These are phyloP conservation scores for Autographa pulchrina DNA, from an alignment of 2,888 invertebrate species.

Conservation along the genomic window DNA sequence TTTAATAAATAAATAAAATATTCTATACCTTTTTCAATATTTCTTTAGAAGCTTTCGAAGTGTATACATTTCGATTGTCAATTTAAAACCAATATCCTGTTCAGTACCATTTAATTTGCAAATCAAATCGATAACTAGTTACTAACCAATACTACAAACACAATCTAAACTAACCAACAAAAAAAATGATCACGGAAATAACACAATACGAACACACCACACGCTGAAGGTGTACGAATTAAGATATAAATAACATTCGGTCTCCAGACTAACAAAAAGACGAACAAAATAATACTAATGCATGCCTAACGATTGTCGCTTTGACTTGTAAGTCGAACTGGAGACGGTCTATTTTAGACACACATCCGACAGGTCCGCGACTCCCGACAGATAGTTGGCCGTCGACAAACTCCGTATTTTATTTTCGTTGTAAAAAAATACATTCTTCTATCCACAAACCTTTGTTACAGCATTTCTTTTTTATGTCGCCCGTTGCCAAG, in stretches of 20 bases:
- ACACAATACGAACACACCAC: constrained; percentile 36
- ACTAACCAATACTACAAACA: no score
- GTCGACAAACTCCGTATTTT: constrained; percentile 80
- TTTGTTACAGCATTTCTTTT: constrained; percentile 75
- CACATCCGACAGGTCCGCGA: constrained; percentile 74
- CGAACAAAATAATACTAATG: constrained; percentile 70
- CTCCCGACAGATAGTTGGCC: constrained; percentile 82
- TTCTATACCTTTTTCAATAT: no score
- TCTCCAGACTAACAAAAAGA: constrained; percentile 62
- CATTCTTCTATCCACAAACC: constrained; percentile 73
- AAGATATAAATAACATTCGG: constrained; percentile 55
- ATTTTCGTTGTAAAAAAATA: constrained; percentile 81
- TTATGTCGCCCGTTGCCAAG: constrained; percentile 64
- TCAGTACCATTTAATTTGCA: constrained; percentile 18
- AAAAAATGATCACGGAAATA: constrained; percentile 55
- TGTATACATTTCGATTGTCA: background rate
- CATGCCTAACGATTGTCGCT: constrained; percentile 72
- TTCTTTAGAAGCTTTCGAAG: no score
- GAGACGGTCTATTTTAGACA: constrained; percentile 78
- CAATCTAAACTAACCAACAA: constrained; percentile 29
- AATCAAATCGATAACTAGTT: constrained; percentile 9
- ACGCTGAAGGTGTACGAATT: constrained; percentile 47
- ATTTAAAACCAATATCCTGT: background rate
- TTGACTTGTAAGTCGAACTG: constrained; percentile 77
- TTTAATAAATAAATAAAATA: no score